phyloP scores from a whole-genome alignment of 2,113 vertebrate species.

The Myodes glareolus region DNA sequence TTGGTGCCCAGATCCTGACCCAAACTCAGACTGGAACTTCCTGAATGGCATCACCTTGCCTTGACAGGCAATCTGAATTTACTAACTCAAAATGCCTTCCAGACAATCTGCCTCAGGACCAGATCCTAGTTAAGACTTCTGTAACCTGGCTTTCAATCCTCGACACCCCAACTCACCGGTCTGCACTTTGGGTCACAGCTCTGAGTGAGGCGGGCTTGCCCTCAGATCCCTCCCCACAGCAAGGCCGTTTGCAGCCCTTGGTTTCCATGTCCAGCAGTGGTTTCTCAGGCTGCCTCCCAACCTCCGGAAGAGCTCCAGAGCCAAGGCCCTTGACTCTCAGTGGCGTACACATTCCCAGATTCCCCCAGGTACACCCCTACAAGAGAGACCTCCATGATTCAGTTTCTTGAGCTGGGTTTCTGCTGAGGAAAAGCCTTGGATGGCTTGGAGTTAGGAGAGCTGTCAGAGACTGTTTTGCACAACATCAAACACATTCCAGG shows the following conservation, averaged over 20 bases:
- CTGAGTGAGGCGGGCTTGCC: background rate
- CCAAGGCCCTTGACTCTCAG: background rate
- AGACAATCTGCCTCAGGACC: background rate
- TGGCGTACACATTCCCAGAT: background rate
- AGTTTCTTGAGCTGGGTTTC: conserved; percentile 58
- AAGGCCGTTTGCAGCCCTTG: background rate
- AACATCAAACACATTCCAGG: conserved; percentile 87
- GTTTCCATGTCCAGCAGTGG: background rate
- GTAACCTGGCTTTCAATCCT: background rate
- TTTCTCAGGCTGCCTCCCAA: background rate
- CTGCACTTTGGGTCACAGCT: background rate
- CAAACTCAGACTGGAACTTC: conserved; percentile 6
- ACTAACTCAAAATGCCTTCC: conserved; percentile 9
- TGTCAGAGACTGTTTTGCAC: conserved; percentile 71
- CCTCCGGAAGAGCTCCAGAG: background rate
- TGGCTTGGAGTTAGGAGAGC: conserved; percentile 58
- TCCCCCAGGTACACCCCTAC: background rate
- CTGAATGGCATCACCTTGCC: background rate
- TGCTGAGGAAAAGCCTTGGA: conserved; percentile 75
- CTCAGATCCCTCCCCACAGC: background rate
- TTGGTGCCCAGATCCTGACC: background rate
- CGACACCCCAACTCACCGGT: background rate
- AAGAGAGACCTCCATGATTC: background rate
- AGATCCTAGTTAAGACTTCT: background rate
- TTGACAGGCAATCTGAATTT: background rate